Conservation (phyloP, 2,113 vertebrate genomes). For the Epinephelus fuscoguttatus region DNA sequence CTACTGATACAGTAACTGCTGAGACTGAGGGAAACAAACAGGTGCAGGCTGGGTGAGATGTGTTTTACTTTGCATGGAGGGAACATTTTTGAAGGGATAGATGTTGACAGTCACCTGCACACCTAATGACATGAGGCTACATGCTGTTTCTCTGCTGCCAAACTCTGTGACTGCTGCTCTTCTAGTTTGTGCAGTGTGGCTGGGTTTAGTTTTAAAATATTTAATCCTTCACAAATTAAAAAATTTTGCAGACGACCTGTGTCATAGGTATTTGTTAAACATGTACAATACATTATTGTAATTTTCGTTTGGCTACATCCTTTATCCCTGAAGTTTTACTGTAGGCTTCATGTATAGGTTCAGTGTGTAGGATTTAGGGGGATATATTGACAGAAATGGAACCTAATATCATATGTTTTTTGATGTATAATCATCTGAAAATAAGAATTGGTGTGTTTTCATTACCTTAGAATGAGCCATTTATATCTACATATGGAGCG, state of each 20-base stretch:
- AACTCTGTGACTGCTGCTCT: neutral
- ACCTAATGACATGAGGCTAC: neutral
- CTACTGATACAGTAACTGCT: neutral
- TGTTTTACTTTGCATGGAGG: neutral
- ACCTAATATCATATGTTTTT: too few relatives aligned
- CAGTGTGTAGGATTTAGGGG: too few relatives aligned
- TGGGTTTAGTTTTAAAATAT: neutral
- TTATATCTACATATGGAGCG: too few relatives aligned
- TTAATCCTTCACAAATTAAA: neutral
- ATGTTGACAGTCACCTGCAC: neutral
- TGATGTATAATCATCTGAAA: too few relatives aligned
- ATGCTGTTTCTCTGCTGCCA: neutral
- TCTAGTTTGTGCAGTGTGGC: neutral
- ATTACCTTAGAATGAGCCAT: too few relatives aligned
- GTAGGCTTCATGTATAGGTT: neutral
- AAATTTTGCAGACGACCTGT: fast-evolving
- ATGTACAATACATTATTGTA: neutral
- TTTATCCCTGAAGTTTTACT: neutral
- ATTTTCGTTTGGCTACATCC: neutral
- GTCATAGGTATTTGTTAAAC: neutral
- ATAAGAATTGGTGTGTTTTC: too few relatives aligned
- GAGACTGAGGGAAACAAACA: constrained; percentile 20
- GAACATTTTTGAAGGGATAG: neutral
- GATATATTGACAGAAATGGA: too few relatives aligned
- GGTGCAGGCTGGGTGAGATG: neutral